Percentiles rank a stretch among this genome's conserved stretches.
These are phyloP conservation scores for Rhinichthys osculus DNA, from an alignment of 2,797 vertebrate species.

Conservation along the genomic window DNA sequence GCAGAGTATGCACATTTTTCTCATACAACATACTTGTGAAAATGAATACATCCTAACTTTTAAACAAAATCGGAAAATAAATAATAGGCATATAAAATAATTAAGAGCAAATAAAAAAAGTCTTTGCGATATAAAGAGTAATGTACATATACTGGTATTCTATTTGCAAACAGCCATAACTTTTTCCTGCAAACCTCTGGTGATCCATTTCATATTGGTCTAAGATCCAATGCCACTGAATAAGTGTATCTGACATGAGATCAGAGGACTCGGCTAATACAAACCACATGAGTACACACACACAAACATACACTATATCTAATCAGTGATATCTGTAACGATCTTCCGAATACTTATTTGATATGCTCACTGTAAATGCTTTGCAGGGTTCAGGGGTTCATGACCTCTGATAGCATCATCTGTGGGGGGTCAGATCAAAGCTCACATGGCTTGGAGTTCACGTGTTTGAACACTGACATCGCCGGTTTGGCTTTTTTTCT, in stretches of 20 bases:
- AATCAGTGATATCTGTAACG: not conserved
- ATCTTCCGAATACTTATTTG: slow-evolving; percentile 4
- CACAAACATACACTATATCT: not conserved
- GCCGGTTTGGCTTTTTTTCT: not conserved
- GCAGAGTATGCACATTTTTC: not conserved
- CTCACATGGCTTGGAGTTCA: not conserved
- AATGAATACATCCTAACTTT: not conserved
- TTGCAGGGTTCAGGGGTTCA: slow-evolving; percentile 17
- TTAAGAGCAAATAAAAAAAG: not conserved
- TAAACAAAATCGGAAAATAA: not conserved
- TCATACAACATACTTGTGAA: not conserved
- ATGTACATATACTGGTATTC: not conserved
- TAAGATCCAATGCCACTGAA: not conserved
- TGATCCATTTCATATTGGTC: not conserved
- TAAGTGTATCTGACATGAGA: slow-evolving; percentile 13
- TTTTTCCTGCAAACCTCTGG: not conserved
- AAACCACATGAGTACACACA: slow-evolving; percentile 23
- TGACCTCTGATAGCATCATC: slow-evolving; percentile 23
- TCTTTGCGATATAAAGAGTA: not conserved
- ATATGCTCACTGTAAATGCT: slow-evolving; percentile 5
- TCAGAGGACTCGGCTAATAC: not conserved
- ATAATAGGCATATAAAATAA: not conserved
- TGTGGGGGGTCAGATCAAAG: slow-evolving; percentile 34
- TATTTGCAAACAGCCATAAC: not conserved
- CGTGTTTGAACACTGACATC: not conserved